Base-by-base conservation (phyloP, 2,797 vertebrate genomes). In the Pelobates cultripes region DNA sequence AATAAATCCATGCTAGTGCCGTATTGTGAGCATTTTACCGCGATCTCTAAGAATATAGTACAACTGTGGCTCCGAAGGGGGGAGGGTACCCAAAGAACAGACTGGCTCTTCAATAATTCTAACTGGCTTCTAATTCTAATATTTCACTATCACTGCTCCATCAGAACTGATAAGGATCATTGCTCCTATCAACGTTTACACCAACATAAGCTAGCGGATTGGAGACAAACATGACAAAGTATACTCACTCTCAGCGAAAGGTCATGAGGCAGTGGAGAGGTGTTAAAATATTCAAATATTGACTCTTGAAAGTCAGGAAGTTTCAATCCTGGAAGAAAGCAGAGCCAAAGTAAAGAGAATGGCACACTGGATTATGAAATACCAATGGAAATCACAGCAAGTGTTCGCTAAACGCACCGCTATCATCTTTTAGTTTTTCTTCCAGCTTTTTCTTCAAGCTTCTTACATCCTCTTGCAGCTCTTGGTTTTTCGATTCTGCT, bases 231-330 rank as follows among this genome's bases (percentile, higher is more conserved):
- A 15, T 28, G 10, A 15, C 4, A 61, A 7, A 13, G 43, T 17
- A 44, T 51, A 94, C 98, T 98, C 87, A 99, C 98, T 91, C 95
- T 95, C 90, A 97, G 97, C 14, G 95, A 95, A 81, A 98, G 92
- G 86, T 98, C 97, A 4, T 97, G 96, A n/a, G 96, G 94, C 85
- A 98, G 92, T 68, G 98, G 96, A 64, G 97, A 97, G 0, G 97
- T 97, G 92, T 98, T 99, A 92, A 99, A 99, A 85, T 99, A 99
- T 57, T 98, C 97, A 91, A 99, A 99, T 85, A 99, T 97, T 55
- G 97, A 96, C 86, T 99, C 97, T 84, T 99, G 97, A 87, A 99
- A 98, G 85, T 97, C 97, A 13, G 96, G 94, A 74, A 98, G 96
- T 87, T 98, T 99, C 73, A 98, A 91, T 84, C 96, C 98, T 95